Conservation (phyloP, 2,113 vertebrate species). For the Microcebus ravelobensis region DNA sequence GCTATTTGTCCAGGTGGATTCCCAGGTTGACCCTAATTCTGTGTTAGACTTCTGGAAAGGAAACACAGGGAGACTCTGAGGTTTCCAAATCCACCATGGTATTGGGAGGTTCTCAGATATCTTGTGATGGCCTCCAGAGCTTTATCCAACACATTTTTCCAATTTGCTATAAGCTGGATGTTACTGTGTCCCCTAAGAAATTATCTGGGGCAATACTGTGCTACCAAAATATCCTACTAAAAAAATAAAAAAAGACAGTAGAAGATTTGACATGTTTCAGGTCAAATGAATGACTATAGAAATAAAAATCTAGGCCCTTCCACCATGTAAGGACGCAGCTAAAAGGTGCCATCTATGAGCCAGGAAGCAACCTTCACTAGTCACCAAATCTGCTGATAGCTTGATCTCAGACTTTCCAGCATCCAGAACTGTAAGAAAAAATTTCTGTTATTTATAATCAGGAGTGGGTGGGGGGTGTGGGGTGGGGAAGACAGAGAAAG, state of each 20-base stretch:
- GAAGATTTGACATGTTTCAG: constrained; percentile 1
- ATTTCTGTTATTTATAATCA: background rate
- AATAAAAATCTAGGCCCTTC: background rate
- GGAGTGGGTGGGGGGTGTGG: background rate
- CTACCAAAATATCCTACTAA: background rate
- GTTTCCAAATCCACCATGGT: background rate
- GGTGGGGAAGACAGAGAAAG: background rate
- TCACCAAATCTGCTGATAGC: background rate
- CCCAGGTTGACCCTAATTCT: background rate
- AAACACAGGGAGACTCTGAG: background rate
- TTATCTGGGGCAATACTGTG: background rate
- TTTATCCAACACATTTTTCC: background rate
- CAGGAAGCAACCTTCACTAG: background rate
- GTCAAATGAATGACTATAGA: constrained; percentile 41
- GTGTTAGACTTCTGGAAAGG: background rate
- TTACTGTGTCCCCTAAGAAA: background rate
- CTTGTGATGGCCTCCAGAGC: background rate
- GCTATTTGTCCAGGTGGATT: background rate
- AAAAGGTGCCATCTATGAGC: background rate
- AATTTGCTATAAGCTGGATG: background rate
- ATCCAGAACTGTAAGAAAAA: background rate
- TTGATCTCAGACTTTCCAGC: background rate
- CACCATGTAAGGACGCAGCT: background rate
- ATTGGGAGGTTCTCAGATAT: background rate
- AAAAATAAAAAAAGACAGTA: background rate